Base-by-base conservation (phyloP, 2,888 invertebrate species). In the Aquatica leii region DNA sequence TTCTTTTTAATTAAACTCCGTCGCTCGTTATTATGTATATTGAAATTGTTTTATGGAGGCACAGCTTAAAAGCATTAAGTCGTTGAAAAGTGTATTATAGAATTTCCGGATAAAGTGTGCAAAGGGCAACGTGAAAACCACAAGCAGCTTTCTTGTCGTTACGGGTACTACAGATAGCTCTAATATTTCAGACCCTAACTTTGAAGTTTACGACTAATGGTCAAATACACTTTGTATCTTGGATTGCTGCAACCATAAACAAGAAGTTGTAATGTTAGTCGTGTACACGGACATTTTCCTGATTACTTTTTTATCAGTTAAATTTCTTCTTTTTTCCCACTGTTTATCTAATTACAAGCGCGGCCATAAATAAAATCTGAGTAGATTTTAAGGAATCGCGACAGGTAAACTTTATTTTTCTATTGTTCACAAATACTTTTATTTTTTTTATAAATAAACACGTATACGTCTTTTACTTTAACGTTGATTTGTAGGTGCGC, bases 101-200 rank as follows among this genome's bases (percentile, higher is more conserved):
- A 58, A 59, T 51, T 51, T 24, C 31, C 51, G 20, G 18, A 52
- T 40, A 51, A 31, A 43, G 46, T 52, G 46, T 37, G 35, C 31
- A 59, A 52, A 48, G 24, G 43, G 59, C 59, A 59, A 52, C 46
- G 52, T 52, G 51, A 55, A 48, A 66, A 62, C 54, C 62, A 56
- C 66, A 62, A 66, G 62, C 62, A 52, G 62, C 57, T 62, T 66
- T 53, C 62, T 59, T 62, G 62, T 66, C 46, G 46, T 46, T 46
- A 46, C 20, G 46, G 46, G 46, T 59, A 56, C 58, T 66, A 64
- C 61, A 61, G 40, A 63, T 61, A 64, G 51, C 55, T 35, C 54
- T 59, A 61, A 63, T 67, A 67, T 63, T 67, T 67, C 59, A 64
- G 61, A 43, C 62, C 54, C 57, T 59, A 64, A 67, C 58, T 64